Evolutionary conservation across 1,140 invertebrate genomes (phyloP), one percentile per base, ranked within the genome.

Genomic region (Zaprionus ornatus): DNA sequence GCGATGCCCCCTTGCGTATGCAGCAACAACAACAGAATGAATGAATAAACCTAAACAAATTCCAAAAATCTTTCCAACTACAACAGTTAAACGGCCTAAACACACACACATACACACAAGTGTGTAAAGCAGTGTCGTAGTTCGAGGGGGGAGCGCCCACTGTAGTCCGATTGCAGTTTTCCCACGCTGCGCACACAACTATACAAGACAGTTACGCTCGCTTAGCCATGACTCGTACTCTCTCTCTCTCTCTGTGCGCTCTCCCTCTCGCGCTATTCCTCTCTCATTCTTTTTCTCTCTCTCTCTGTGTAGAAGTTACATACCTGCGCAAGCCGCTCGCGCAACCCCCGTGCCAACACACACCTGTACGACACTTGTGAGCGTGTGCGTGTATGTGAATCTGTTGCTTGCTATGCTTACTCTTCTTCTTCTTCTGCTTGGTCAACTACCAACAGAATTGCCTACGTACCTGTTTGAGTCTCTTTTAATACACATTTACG

Each of bases 381-480:
- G 15, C 3, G 45, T 12, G 4, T 62, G 48, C 42, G 12, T 64
- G 45, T 70, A 62, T 77, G 45, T 66, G 54, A 80, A 52, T 55
- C 19, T 61, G 48, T 32, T 80, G 56, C 81, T 77, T 71, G 40
- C 40, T 45, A 23, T 59, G 21, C 21, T 60, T 29, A n/a, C 19
- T 68, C 55, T 67, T 27, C 60, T 52, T 23, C 74, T 75, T 77
- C 67, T 65, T 81, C 67, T 54, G 48, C 66, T 86, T 86, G 72
- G 76, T 83, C 77, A 88, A 87, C 76, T 87, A 88, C 80, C 80
- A 87, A 88, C 70, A 70, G 66, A 84, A 85, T 56, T 87, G 84
- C 84, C 85, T 71, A 87, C 84, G 84, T 87, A 87, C 83, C 83
- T 88, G 84, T 73, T 83, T 80, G 74, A 64, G 40, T 69, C 54